Conservation (phyloP, 2,888 invertebrate species). For the Trissoscelio sp. region DNA sequence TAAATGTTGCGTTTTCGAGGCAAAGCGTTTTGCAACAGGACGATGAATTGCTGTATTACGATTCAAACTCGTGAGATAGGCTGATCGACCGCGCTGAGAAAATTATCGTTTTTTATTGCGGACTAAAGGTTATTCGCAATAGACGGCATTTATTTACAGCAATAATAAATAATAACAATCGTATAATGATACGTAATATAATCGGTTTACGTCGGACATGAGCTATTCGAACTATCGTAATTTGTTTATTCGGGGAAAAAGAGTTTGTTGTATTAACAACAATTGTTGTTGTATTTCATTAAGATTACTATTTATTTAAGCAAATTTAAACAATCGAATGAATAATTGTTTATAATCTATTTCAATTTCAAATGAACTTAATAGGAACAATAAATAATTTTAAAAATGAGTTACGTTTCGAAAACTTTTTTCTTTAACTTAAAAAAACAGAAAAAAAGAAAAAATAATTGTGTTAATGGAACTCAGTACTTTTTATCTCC, state of each 20-base stretch:
- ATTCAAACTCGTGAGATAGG: slow-evolving; percentile 28
- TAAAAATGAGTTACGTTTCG: too few relatives aligned
- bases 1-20: neutral
- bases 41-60: slow-evolving; percentile 42
- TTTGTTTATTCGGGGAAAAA: too few relatives aligned
- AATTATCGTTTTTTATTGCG: slow-evolving; percentile 45
- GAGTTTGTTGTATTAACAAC: neutral
- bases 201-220: slow-evolving; percentile 28
- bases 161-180: slow-evolving; percentile 52
- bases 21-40: slow-evolving; percentile 27
- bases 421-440: too few relatives aligned
- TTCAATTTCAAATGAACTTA: too few relatives aligned
- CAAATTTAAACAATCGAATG: too few relatives aligned
- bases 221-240: slow-evolving; percentile 24
- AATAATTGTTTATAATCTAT: too few relatives aligned
- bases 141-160: slow-evolving; percentile 38
- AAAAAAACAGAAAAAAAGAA: too few relatives aligned
- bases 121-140: slow-evolving; percentile 43
- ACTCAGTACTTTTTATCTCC: too few relatives aligned
- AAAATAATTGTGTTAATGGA: too few relatives aligned
- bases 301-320: too few relatives aligned
- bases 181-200: slow-evolving; percentile 38
- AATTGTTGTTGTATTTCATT: too few relatives aligned
- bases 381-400: too few relatives aligned
- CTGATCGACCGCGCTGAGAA: slow-evolving; percentile 26